Evolutionary conservation across 2,888 invertebrate species (phyloP), one percentile per base, ranked within the genome.

Genomic region (Rhyacophila evoluta): DNA sequence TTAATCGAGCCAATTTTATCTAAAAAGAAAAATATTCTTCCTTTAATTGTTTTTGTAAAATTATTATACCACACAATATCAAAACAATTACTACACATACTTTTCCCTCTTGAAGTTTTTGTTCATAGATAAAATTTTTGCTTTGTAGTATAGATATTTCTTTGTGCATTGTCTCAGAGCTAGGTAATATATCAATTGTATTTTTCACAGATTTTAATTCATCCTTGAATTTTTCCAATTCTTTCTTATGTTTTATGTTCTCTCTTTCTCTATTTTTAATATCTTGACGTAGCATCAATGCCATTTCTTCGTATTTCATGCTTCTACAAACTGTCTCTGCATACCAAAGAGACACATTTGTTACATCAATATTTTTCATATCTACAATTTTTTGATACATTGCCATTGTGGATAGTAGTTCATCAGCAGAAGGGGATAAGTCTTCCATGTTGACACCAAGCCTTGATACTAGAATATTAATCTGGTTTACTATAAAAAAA

Each of bases 71-170:
- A n/a, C n/a, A n/a, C n/a, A n/a, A n/a, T n/a, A 39, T 12, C 6
- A 12, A 2, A 55, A 19, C 19, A 10, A 55, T 27, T 69, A 15
- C n/a, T 27, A 8, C 15, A 70, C 82, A 77, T 84, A 90, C 89
- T 86, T 86, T 87, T 1, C 87, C 86, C 69, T 86, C 87, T 10
- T 86, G 86, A 81, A 85, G 87, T 78, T 85, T 88, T 75, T 88
- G 87, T 79, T 89, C 88, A 84, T 89, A 89, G 0, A 86, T 86
- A 6, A 83, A 85, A 0, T 89, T 84, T 75, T 89, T 89, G 79
- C 86, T 87, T 77, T 86, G 87, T 84, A 87, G 82, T 83, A 87
- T 87, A n/a, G 87, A 84, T 1, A 88, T 86, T 81, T 85, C 84
- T 12, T 89, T 89, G 37, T 86, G 85, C 38, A 89, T 86, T 78